Conservation (phyloP, 2,797 vertebrate genomes). For the Myiothlypis chrysogaster region DNA sequence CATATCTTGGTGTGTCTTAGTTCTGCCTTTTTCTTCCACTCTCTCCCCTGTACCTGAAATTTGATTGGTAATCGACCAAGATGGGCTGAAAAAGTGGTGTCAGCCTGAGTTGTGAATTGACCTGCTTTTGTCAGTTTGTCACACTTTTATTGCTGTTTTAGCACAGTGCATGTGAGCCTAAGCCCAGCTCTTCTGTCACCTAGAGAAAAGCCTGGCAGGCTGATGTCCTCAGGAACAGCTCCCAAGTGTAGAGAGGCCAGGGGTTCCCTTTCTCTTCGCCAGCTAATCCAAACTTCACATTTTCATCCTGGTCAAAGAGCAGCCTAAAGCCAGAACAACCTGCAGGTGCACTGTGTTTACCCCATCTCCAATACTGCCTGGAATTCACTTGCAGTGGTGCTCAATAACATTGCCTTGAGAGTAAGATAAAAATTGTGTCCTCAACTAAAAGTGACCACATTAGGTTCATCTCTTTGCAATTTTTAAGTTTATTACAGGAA, state of each 20-base stretch:
- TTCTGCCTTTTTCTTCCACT: not conserved
- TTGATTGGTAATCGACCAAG: slow-evolving; percentile 34
- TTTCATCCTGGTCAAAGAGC: not conserved
- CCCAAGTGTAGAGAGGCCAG: not conserved
- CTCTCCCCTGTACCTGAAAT: not conserved
- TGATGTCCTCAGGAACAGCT: not conserved
- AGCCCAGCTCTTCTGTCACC: not conserved
- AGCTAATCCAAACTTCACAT: not conserved
- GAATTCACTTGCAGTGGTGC: not conserved
- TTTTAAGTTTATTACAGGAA: slow-evolving; percentile 3
- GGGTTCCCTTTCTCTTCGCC: not conserved
- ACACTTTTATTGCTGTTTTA: slow-evolving; percentile 52
- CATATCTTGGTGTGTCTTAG: not conserved
- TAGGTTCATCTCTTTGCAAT: not conserved
- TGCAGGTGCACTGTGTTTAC: not conserved
- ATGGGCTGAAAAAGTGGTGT: slow-evolving; percentile 39
- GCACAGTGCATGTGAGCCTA: not conserved
- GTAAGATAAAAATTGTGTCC: not conserved
- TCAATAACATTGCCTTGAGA: not conserved
- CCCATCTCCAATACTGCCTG: not conserved
- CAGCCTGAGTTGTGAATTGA: slow-evolving; percentile 51
- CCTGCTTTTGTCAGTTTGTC: slow-evolving; percentile 53
- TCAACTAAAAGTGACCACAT: not conserved
- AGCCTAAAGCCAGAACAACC: not conserved
- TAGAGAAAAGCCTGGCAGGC: not conserved